Conservation (phyloP, 1,140 invertebrate species). For the Nasonia giraulti region DNA sequence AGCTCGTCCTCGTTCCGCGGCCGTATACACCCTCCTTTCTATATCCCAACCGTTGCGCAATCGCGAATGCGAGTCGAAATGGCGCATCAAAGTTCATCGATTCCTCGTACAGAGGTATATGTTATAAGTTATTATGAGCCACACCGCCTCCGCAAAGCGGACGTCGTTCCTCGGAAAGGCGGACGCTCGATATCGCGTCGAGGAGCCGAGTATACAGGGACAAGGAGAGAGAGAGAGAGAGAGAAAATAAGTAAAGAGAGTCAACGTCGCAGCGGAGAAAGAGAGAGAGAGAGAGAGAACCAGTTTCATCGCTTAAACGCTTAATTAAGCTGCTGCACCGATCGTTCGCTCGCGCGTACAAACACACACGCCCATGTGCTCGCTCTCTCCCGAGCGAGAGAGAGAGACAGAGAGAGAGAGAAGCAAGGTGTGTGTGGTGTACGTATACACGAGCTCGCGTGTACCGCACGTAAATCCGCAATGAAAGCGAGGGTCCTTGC, state of each 20-base stretch:
- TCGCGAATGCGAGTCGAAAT: background rate
- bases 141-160: background rate
- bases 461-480: slow-evolving; percentile 20
- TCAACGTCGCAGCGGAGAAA: background rate
- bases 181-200: slow-evolving; percentile 13
- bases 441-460: background rate
- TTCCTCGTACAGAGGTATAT: background rate
- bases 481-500: slow-evolving; percentile 2
- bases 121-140: background rate
- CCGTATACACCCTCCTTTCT: background rate
- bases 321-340: slow-evolving; percentile 66
- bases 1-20: slow-evolving; percentile 14
- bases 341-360: slow-evolving; percentile 19
- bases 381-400: slow-evolving; percentile 7
- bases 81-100: slow-evolving; percentile 34
- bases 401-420: slow-evolving; percentile 1
- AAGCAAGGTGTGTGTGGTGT: background rate
- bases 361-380: slow-evolving; percentile 31
- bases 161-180: background rate
- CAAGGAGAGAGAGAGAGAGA: background rate
- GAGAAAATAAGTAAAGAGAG: slow-evolving; percentile 31
- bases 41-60: slow-evolving; percentile 15
- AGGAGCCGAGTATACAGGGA: background rate
- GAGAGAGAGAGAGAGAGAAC: slow-evolving; percentile 56
- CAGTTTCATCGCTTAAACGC: slow-evolving; percentile 70